phyloP scores from a whole-genome alignment of 2,797 vertebrate species.

The Sebastes goodei region DNA sequence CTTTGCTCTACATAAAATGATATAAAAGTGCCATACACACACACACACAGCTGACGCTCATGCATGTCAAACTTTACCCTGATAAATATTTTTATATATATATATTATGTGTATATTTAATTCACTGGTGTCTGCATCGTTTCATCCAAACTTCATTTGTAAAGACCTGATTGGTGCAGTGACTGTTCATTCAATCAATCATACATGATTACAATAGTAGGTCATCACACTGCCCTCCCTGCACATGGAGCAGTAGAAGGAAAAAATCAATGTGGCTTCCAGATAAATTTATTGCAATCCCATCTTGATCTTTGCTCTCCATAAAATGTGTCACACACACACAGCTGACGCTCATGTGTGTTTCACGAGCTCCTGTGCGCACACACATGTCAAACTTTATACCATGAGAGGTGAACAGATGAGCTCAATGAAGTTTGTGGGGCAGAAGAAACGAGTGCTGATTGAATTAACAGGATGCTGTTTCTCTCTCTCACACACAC shows the following conservation, averaged over 20 bases:
- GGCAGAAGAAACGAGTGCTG: slow-evolving; percentile 46
- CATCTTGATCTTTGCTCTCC: slow-evolving; percentile 15
- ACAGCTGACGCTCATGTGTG: slow-evolving; percentile 32
- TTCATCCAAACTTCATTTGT: slow-evolving; percentile 37
- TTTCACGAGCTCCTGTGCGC: slow-evolving; percentile 17
- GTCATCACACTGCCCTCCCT: background rate
- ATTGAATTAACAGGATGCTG: slow-evolving; percentile 40
- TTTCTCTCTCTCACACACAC: background rate
- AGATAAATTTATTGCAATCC: slow-evolving; percentile 14
- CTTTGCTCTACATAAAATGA: slow-evolving; percentile 15
- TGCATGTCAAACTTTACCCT: background rate
- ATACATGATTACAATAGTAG: background rate
- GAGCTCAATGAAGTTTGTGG: slow-evolving; percentile 62
- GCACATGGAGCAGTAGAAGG: no score
- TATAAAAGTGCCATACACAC: slow-evolving; percentile 10
- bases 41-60: slow-evolving; percentile 29
- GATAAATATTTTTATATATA: no score
- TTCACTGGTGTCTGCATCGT: background rate
- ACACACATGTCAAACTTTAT: slow-evolving; percentile 51
- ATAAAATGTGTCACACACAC: slow-evolving; percentile 21
- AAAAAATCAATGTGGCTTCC: background rate
- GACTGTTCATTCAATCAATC: no score
- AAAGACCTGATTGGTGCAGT: background rate
- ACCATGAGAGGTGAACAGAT: slow-evolving; percentile 29
- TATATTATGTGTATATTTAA: no score